Conservation (phyloP, 2,888 invertebrate genomes). For the Craniophora ligustri region DNA sequence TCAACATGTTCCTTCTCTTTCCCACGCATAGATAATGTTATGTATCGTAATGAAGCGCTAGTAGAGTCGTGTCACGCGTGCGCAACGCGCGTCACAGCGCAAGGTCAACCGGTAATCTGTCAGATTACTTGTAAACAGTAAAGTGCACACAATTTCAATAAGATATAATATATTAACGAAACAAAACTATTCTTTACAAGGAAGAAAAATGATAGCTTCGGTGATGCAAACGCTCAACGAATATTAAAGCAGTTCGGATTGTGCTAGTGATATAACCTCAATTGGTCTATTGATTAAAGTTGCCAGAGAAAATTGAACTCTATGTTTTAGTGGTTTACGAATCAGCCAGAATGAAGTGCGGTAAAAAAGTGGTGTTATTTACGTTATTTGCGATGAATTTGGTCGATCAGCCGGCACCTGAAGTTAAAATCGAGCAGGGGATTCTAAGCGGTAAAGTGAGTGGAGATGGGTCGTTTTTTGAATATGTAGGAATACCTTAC, state of each 20-base stretch:
- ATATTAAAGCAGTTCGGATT: not conserved
- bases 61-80: constrained; percentile 56
- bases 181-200: too few species aligned
- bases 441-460: constrained; percentile 77
- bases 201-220: not conserved
- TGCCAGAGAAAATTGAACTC: constrained; percentile 7
- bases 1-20: constrained; percentile 25
- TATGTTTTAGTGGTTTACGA: not conserved
- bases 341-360: constrained; percentile 64
- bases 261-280: constrained; percentile 34
- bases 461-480: constrained; percentile 75
- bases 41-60: constrained; percentile 22
- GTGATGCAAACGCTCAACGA: not conserved
- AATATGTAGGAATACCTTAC: constrained; percentile 82
- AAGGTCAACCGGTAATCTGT: constrained; percentile 38
- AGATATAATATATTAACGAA: too few species aligned
- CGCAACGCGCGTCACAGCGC: constrained; percentile 46
- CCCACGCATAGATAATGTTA: not conserved
- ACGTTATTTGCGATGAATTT: constrained; percentile 76
- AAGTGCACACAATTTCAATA: not conserved
- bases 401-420: constrained; percentile 80
- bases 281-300: not conserved
- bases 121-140: constrained; percentile 36
- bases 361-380: constrained; percentile 73
- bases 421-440: constrained; percentile 78